Evolutionary conservation across 1,140 invertebrate species (phyloP).

Genomic region (Episyrphus balteatus): DNA sequence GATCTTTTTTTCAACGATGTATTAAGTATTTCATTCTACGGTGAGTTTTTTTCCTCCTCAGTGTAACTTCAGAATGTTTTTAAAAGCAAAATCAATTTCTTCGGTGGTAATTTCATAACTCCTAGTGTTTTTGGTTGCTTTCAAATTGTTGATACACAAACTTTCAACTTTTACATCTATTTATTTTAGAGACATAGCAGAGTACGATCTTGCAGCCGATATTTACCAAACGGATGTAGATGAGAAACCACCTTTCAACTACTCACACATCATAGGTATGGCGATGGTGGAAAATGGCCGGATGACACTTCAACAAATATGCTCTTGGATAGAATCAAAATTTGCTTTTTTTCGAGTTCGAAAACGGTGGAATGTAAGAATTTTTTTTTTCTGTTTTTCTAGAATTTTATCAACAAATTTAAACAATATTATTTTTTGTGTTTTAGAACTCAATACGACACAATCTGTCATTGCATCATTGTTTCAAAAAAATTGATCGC

Average conservation of each 20-base stretch:
- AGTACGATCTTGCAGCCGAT: conserved; percentile 20
- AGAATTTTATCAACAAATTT: not conserved
- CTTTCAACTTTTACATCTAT: too few relatives aligned
- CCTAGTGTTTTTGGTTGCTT: too few relatives aligned
- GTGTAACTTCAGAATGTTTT: too few relatives aligned
- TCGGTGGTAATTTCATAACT: too few relatives aligned
- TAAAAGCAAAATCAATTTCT: too few relatives aligned
- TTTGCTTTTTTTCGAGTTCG: conserved; percentile 31
- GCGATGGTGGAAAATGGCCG: conserved; percentile 30
- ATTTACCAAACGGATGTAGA: conserved; percentile 23
- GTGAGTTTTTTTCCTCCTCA: too few relatives aligned
- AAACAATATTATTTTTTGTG: not conserved
- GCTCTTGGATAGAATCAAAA: conserved; percentile 31
- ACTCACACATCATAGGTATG: conserved; percentile 35
- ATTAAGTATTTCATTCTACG: too few relatives aligned
- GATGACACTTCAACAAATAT: conserved; percentile 32
- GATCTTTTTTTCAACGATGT: too few relatives aligned
- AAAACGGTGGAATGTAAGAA: conserved; percentile 35
- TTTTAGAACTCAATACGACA: conserved; percentile 34
- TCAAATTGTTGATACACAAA: too few relatives aligned
- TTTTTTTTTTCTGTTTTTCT: not conserved
- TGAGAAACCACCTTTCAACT: conserved; percentile 33
- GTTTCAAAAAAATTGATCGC: conserved; percentile 28
- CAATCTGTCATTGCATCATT: conserved; percentile 32
- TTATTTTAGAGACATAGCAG: conserved; percentile 17